A percentile compares a stretch with the other conserved stretches of the same genome.
These are phyloP conservation scores for Corydoras maculifer DNA, from an alignment of 2,113 vertebrate species.

Conservation along the genomic window DNA sequence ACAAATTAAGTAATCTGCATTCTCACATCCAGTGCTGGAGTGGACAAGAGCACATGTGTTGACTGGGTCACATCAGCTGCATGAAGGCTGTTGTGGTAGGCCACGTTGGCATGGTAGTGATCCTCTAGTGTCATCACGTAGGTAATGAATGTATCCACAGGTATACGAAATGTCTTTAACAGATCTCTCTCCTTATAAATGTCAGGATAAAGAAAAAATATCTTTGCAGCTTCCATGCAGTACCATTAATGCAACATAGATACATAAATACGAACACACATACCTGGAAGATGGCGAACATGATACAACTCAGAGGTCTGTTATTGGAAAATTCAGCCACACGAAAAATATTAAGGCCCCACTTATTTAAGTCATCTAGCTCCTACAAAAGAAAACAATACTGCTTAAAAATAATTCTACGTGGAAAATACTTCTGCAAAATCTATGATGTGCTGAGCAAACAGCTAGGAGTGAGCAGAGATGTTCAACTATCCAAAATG, in stretches of 20 bases:
- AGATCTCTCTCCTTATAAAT: conserved; percentile 78
- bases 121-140: conserved; percentile 88
- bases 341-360: conserved; percentile 91
- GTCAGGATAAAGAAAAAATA: not conserved
- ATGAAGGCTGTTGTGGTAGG: conserved; percentile 92
- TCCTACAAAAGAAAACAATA: conserved; percentile 62
- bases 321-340: conserved; percentile 84
- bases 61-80: conserved; percentile 90
- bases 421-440: not conserved
- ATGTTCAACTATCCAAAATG: not conserved
- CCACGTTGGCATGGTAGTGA: conserved; percentile 88
- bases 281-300: conserved; percentile 89
- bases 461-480: not conserved
- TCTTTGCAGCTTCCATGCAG: not conserved
- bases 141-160: conserved; percentile 81
- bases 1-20: not conserved
- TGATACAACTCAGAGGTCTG: conserved; percentile 83
- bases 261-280: conserved; percentile 9
- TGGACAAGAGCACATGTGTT: conserved; percentile 86
- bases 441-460: not conserved
- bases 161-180: conserved; percentile 84
- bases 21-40: conserved; percentile 81
- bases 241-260: not conserved
- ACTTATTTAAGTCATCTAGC: conserved; percentile 84
- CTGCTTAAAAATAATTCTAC: not conserved